These are phyloP conservation scores for Promerops cafer DNA, from an alignment of 2,113 vertebrate genomes.

Conservation along the genomic window DNA sequence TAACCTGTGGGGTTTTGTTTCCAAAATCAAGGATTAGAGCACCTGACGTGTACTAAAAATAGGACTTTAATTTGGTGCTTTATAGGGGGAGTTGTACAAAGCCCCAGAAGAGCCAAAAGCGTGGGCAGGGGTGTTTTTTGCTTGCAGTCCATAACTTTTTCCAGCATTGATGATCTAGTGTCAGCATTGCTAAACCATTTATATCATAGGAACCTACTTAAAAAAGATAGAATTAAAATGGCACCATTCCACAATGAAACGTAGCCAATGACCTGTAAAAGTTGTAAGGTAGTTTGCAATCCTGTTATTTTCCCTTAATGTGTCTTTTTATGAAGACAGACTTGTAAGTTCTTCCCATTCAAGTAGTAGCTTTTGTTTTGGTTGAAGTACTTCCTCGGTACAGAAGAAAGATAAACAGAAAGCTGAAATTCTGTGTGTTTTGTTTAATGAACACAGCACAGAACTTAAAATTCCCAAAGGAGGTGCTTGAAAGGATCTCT, in stretches of 20 bases:
- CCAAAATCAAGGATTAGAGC: background rate
- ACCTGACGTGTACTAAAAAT: background rate
- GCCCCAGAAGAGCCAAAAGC: background rate
- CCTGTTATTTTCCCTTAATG: background rate
- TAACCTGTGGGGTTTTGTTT: background rate
- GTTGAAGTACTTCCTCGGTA: background rate
- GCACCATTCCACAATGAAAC: background rate
- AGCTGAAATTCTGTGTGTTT: background rate
- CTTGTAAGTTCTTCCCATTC: background rate
- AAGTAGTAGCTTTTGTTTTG: background rate
- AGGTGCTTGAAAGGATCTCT: background rate
- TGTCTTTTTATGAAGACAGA: background rate
- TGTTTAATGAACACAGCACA: background rate
- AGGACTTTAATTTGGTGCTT: background rate
- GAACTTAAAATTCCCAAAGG: background rate
- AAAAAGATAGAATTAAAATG: background rate
- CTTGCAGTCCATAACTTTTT: background rate
- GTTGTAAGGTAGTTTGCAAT: background rate
- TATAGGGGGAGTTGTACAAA: background rate
- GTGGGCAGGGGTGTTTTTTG: background rate
- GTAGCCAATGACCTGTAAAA: background rate
- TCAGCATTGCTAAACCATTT: background rate
- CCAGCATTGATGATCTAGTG: background rate
- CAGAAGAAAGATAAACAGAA: background rate
- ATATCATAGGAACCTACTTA: background rate